These are phyloP conservation scores for Benitochromis conjunctus DNA, from an alignment of 2,113 vertebrate species.

Conservation along the genomic window DNA sequence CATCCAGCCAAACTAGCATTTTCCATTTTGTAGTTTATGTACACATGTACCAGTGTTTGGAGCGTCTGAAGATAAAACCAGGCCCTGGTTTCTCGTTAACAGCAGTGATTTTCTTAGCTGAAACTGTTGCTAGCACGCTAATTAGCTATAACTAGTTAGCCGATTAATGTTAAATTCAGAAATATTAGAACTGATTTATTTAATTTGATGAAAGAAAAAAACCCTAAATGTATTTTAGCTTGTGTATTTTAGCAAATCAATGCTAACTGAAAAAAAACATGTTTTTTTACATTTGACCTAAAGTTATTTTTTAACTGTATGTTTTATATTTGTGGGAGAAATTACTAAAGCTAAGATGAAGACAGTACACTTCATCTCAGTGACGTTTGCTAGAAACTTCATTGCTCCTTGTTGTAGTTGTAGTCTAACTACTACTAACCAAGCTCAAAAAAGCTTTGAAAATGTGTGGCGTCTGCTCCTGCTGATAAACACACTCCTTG, in stretches of 20 bases:
- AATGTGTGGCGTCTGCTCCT: background rate
- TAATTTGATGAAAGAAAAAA: accelerated
- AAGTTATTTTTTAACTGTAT: background rate
- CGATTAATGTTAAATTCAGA: background rate
- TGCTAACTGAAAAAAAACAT: background rate
- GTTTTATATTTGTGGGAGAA: background rate
- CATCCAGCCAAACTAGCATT: background rate
- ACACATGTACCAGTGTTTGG: background rate
- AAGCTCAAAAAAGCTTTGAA: background rate
- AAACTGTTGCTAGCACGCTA: background rate
- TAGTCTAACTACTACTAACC: background rate
- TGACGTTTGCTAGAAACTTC: background rate
- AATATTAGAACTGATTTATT: accelerated
- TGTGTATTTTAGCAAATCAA: background rate
- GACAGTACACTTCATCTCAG: background rate
- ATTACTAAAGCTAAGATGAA: background rate
- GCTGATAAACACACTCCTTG: background rate
- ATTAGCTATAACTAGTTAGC: background rate
- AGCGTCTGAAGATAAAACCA: background rate
- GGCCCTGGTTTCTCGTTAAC: background rate
- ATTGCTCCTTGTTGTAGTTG: background rate
- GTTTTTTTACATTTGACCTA: background rate
- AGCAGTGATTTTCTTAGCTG: too few relatives aligned
- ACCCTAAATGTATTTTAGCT: background rate
- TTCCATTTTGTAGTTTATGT: background rate